Conservation (phyloP, 2,888 invertebrate species). For the Rhingia rostrata region DNA sequence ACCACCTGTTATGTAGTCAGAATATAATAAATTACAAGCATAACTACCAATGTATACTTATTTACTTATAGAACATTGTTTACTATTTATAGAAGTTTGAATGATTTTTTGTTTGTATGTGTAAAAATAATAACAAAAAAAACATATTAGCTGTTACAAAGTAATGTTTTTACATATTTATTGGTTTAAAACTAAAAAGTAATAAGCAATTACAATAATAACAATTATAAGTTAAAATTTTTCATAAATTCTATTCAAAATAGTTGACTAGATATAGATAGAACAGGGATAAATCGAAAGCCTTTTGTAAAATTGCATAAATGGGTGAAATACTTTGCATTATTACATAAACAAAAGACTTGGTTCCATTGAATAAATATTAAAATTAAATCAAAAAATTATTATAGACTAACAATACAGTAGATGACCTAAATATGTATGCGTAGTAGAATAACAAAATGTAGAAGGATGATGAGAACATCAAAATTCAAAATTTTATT, state of each 20-base stretch:
- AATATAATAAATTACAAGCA: slow-evolving; percentile 2
- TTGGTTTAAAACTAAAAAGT: not conserved
- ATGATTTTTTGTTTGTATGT: not conserved
- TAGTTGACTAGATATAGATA: slow-evolving; percentile 52
- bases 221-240: slow-evolving; percentile 3
- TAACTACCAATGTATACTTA: not conserved
- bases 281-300: slow-evolving; percentile 44
- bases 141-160: not conserved
- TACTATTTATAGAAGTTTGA: not conserved
- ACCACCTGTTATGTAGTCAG: slow-evolving; percentile 38
- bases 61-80: not conserved
- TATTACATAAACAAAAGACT: slow-evolving; percentile 54
- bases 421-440: slow-evolving; percentile 42
- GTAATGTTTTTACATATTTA: not conserved
- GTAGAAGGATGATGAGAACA: slow-evolving; percentile 28
- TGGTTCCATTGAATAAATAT: slow-evolving; percentile 45
- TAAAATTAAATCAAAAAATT: slow-evolving; percentile 20
- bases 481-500: slow-evolving; percentile 45
- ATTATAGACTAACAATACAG: slow-evolving; percentile 39
- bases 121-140: not conserved
- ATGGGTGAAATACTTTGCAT: slow-evolving; percentile 48
- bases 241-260: slow-evolving; percentile 25
- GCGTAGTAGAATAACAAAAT: slow-evolving; percentile 52
- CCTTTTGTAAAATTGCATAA: slow-evolving; percentile 59
- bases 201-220: slow-evolving; percentile 7